Evolutionary conservation across 2,797 vertebrate species (phyloP), one percentile per base, ranked within the genome.

Genomic region (Champsocephalus gunnari): DNA sequence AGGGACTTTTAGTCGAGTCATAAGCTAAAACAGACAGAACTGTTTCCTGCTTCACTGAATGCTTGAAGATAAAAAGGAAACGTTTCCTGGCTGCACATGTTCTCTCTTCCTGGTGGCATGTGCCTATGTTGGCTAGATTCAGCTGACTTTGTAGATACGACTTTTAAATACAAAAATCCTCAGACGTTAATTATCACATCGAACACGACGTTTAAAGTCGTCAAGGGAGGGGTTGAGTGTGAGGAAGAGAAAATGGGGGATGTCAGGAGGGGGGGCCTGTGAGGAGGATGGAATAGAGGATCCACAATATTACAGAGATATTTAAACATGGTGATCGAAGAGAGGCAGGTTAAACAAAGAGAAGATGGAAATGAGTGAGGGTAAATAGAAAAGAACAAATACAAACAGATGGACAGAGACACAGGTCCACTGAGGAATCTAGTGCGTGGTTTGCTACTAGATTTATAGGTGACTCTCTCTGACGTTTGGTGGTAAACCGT

Each of bases 361-460:
- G 57, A 86, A 77, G 72, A 83, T 92, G 91, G 69, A 77, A 65
- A 94, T 95, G 95, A 89, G 81, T 70, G 88, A 87, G 75, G 81
- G 85, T 86, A 95, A 97, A 97, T 98, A 98, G 96, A 98, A 97
- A 97, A 97, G 96, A 99, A 99, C 97, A 97, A 98, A 98, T 98
- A 99, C 97, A 98, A 98, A 99, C 98, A 99, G 98, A 99, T 99
- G 97, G 98, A 99, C 96, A 99, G 97, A 98, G 98, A 99, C 97
- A 99, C 97, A 95, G 98, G 97, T 97, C 98, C 98, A 98, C 97
- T 99, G 97, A 99, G 98, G 98, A 99, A 99, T 99, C 98, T 97
- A 96, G 98, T 96, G 95, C 98, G 98, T 94, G 98, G 97, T 98
- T 99, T 99, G 97, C 97, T 98, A 97, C 96, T 98, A 97, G 97